Evolutionary conservation across 2,888 invertebrate species (phyloP).

Genomic region (Gortyna flavago): DNA sequence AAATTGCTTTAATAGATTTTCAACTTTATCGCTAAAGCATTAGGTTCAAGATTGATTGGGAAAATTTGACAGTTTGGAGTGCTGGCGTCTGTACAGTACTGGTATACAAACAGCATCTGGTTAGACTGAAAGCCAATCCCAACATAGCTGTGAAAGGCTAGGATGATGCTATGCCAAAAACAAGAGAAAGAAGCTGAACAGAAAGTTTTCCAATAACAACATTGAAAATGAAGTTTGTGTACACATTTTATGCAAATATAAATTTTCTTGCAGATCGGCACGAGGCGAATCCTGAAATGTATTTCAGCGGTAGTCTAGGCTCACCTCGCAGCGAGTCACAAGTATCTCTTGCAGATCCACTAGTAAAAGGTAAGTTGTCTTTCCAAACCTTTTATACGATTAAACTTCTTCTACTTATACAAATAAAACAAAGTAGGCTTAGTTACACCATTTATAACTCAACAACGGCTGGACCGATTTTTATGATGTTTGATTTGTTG

Average conservation of each 20-base stretch:
- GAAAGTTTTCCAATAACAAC: not conserved
- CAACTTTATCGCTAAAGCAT: too few relatives aligned
- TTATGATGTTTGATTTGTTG: too few relatives aligned
- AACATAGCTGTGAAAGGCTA: not conserved
- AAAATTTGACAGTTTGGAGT: too few relatives aligned
- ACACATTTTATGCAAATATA: too few relatives aligned
- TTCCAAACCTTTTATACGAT: not conserved
- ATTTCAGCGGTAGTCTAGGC: conserved; percentile 85
- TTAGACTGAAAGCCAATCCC: not conserved
- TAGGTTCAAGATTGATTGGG: too few relatives aligned
- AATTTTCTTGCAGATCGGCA: conserved; percentile 78
- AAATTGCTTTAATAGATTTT: too few relatives aligned
- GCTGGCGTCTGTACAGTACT: not conserved
- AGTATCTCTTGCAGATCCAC: conserved; percentile 82
- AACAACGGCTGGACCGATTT: too few relatives aligned
- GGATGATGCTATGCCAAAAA: not conserved
- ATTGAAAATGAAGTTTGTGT: not conserved
- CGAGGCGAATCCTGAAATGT: conserved; percentile 88
- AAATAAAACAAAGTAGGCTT: too few relatives aligned
- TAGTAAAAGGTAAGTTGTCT: conserved; percentile 78
- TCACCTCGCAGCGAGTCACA: conserved; percentile 85
- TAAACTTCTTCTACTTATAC: not conserved
- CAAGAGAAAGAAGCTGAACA: not conserved
- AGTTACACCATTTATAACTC: too few relatives aligned
- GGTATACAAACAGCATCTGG: not conserved